Base-by-base conservation (phyloP, 1,140 invertebrate genomes). In the Tetramorium alpestre region DNA sequence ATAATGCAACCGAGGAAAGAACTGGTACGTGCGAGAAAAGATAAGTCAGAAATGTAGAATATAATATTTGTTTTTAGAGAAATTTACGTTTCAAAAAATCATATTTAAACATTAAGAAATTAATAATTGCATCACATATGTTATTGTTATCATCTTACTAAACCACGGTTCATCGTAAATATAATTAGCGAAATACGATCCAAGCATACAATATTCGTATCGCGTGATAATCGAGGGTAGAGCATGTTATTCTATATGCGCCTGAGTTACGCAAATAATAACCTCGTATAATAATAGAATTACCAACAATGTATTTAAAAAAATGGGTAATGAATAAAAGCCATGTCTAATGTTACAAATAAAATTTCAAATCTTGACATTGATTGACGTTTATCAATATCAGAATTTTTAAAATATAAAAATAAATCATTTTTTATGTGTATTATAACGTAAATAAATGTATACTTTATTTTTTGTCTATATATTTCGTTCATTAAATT, bases 271-370 rank as follows among this genome's bases (percentile, higher is more conserved):
- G 16, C 16, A 47, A 77, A 47, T 47, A 64, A 77, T 22, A 38
- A 28, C 0, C 7, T 62, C 8, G 6, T 54, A n/a, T 2, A 25
- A 51, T 41, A 16, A 0, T 18, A 44, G 1, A 75, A 58, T 56
- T 56, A 16, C n/a, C 41, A 75, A 75, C 51, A 4, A 75, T 18
- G 10, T 75, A 25, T 41, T 76, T 16, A 22, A 76, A 76, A 16
- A 6, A 41, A 4, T 3, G 41, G 3, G n/a, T 22, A 13, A 76
- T 41, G 10, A 22, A 41, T 25, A 25, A 41, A 67, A 60, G 13
- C 3, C 16, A 5, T 25, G 2, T 73, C 25, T 54, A 56, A 44
- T 6, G 49, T 33, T 51, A 16, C 5, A 41, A 62, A 51, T 18
- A 64, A 44, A 44, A 64, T 77, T 28, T 51, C 6, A 0, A 75